Percentiles rank a stretch among this genome's conserved stretches.
Evolutionary conservation across 2,113 vertebrate species (phyloP).

Genomic region (Calcarius ornatus): DNA sequence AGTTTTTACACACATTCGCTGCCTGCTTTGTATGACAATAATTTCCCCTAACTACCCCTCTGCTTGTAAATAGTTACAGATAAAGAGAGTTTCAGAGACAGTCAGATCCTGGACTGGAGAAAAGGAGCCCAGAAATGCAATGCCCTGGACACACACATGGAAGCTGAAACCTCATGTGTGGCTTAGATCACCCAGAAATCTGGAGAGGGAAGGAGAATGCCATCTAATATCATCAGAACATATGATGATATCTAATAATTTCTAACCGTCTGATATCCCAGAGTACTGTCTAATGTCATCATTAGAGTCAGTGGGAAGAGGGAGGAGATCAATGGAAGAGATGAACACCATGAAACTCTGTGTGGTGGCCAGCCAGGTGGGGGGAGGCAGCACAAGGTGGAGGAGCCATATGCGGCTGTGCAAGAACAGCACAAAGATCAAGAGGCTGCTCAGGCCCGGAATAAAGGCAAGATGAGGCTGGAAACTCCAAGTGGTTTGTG

Average conservation of each 20-base stretch:
- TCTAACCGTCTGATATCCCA: not conserved
- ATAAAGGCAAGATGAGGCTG: not conserved
- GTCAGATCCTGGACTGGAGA: not conserved
- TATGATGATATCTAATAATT: not conserved
- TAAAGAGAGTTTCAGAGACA: not conserved
- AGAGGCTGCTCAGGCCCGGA: not conserved
- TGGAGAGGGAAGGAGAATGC: not conserved
- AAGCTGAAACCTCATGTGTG: not conserved
- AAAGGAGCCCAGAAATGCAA: not conserved
- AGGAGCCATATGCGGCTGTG: not conserved
- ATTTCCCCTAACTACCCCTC: not conserved
- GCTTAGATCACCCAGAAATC: not conserved
- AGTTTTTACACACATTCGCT: not conserved
- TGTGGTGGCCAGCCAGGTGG: rapidly evolving
- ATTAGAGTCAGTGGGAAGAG: not conserved
- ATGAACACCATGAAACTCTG: not conserved
- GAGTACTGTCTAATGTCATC: not conserved
- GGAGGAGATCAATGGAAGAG: not conserved
- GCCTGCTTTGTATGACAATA: not conserved
- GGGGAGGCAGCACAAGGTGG: not conserved
- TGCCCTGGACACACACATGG: rapidly evolving
- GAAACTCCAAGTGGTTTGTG: not conserved
- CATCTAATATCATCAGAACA: not conserved
- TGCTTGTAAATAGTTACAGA: not conserved
- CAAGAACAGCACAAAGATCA: not conserved